These are phyloP conservation scores for Tychaedon coryphoeus DNA, from an alignment of 2,113 vertebrate species.

Conservation along the genomic window DNA sequence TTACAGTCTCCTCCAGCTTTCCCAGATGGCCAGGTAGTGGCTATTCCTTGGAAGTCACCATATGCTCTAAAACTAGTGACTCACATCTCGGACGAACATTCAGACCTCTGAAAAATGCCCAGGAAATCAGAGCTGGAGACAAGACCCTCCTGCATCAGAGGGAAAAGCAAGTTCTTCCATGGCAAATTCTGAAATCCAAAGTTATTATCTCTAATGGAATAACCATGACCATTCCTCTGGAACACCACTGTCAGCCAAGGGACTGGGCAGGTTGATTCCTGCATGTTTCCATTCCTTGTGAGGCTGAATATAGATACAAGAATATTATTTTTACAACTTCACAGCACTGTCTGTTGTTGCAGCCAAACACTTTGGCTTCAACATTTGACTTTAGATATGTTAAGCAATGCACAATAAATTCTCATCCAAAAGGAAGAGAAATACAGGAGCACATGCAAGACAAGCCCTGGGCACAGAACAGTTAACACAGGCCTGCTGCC, in stretches of 20 bases:
- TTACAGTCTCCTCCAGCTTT: not conserved
- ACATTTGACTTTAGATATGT: not conserved
- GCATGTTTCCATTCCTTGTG: not conserved
- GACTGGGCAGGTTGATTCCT: not conserved
- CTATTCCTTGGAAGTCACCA: not conserved
- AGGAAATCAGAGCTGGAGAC: not conserved
- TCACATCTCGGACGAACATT: not conserved
- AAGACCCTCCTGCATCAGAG: not conserved
- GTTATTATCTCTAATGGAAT: not conserved
- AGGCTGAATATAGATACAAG: not conserved
- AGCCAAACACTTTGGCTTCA: constrained; percentile 23
- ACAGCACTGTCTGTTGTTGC: not conserved
- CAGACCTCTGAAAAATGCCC: not conserved
- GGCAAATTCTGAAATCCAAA: not conserved
- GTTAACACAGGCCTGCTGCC: not conserved
- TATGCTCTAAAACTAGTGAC: not conserved
- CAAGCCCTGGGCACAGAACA: not conserved
- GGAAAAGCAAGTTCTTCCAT: not conserved
- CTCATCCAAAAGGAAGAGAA: not conserved
- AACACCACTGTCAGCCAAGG: not conserved
- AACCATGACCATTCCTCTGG: not conserved
- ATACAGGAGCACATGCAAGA: not conserved
- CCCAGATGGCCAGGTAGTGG: constrained; percentile 14
- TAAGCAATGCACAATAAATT: not conserved
- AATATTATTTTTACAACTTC: constrained; percentile 20